These are phyloP conservation scores for Cyphomyrus discorhynchus DNA, from an alignment of 2,113 vertebrate genomes.

Conservation along the genomic window DNA sequence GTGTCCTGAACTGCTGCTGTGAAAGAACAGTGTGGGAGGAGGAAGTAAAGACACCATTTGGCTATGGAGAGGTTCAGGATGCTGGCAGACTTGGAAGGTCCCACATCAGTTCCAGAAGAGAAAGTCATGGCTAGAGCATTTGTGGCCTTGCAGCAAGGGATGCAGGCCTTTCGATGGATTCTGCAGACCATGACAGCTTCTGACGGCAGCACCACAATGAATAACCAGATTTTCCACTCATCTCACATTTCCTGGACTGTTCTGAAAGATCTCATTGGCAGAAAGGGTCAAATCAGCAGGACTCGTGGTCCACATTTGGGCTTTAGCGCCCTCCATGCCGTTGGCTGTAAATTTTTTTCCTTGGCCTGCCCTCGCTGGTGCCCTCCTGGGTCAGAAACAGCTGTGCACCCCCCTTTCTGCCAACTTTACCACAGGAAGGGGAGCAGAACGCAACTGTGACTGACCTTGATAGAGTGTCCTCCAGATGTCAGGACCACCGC, in stretches of 20 bases:
- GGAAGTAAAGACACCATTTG: not conserved
- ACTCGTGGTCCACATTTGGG: not conserved
- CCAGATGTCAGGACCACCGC: not conserved
- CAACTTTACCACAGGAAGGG: not conserved
- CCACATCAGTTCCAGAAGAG: not conserved
- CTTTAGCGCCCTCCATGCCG: not conserved
- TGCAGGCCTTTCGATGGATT: not conserved
- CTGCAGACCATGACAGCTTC: not conserved
- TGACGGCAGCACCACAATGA: not conserved
- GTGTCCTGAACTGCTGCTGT: not conserved
- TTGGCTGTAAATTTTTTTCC: not conserved
- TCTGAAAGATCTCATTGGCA: not conserved
- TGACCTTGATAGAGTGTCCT: not conserved
- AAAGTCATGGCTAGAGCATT: not conserved
- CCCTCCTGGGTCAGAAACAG: not conserved
- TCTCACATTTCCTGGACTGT: not conserved
- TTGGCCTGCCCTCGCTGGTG: not conserved
- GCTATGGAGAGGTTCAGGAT: not conserved
- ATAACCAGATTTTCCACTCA: not conserved
- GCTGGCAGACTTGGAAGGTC: not conserved
- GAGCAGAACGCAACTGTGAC: not conserved
- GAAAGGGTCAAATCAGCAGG: not conserved
- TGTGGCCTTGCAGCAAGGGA: not conserved
- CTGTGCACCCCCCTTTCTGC: not conserved
- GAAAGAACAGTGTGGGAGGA: not conserved